These are phyloP conservation scores for Phylloscopus collybita DNA, from an alignment of 2,797 vertebrate genomes.

Conservation along the genomic window DNA sequence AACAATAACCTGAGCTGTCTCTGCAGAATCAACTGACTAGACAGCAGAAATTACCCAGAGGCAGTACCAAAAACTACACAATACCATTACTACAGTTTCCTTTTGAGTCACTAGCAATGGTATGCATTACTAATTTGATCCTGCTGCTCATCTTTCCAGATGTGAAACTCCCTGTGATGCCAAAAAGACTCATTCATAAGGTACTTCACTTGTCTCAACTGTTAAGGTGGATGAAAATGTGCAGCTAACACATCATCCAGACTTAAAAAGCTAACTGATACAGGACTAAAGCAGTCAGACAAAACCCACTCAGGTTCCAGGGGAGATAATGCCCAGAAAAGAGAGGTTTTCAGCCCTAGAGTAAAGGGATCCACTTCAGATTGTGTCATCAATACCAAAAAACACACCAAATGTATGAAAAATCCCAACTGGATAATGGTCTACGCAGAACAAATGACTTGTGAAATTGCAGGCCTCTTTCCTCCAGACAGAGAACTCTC, in stretches of 20 bases:
- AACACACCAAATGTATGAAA: neutral
- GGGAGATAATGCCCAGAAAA: neutral
- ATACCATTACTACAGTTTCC: neutral
- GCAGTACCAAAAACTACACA: neutral
- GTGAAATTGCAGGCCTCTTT: neutral
- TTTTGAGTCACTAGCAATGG: slow-evolving; percentile 28
- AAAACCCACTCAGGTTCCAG: neutral
- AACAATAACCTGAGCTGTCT: neutral
- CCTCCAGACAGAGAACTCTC: neutral
- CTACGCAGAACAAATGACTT: neutral
- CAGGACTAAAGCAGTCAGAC: neutral
- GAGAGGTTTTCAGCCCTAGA: neutral
- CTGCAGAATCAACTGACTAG: neutral
- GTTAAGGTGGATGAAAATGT: neutral
- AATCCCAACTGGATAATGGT: neutral
- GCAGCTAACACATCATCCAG: neutral
- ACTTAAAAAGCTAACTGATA: neutral
- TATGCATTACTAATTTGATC: slow-evolving; percentile 19
- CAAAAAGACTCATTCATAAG: neutral
- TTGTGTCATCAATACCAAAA: neutral
- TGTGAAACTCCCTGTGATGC: neutral
- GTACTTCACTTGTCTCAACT: neutral
- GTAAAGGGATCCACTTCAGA: neutral
- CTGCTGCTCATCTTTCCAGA: slow-evolving; percentile 23
- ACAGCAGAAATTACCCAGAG: neutral